These are phyloP conservation scores for Rostratula benghalensis DNA, from an alignment of 2,113 vertebrate species.

Conservation along the genomic window DNA sequence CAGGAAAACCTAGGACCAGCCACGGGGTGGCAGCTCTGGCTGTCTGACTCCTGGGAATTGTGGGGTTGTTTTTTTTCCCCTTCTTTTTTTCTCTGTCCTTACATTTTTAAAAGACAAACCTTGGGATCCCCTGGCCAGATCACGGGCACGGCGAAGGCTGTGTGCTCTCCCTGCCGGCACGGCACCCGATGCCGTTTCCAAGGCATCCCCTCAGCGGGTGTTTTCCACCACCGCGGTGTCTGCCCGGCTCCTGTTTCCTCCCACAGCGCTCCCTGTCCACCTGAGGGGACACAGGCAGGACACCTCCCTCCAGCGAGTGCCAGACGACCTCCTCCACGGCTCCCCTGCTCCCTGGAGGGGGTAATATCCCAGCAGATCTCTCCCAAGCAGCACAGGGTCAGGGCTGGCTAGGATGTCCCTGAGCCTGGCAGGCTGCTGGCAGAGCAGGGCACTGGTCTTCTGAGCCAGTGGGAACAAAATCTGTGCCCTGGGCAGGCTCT, in stretches of 20 bases:
- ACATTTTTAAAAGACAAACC: not conserved
- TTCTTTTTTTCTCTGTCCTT: not conserved
- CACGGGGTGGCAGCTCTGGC: not conserved
- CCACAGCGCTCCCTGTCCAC: not conserved
- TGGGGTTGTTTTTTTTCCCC: too few relatives aligned
- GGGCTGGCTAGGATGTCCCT: not conserved
- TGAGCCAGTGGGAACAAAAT: not conserved
- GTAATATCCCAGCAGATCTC: not conserved
- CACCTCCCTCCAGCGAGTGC: not conserved
- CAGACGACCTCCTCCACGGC: not conserved
- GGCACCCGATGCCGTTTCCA: rapidly evolving
- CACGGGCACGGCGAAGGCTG: rapidly evolving
- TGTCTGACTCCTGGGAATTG: not conserved
- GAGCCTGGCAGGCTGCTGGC: not conserved
- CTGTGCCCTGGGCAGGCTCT: not conserved
- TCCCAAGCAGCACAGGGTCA: rapidly evolving
- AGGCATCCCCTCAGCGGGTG: not conserved
- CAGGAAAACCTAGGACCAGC: not conserved
- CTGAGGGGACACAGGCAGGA: not conserved
- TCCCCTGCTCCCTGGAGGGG: rapidly evolving
- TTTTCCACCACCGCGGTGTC: not conserved
- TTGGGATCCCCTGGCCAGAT: rapidly evolving
- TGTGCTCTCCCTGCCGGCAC: not conserved
- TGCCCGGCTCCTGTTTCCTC: not conserved
- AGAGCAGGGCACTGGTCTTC: not conserved